Percentiles rank a stretch among this genome's conserved stretches.
phyloP scores from a whole-genome alignment of 1,140 invertebrate species.

The Heliconius himera region DNA sequence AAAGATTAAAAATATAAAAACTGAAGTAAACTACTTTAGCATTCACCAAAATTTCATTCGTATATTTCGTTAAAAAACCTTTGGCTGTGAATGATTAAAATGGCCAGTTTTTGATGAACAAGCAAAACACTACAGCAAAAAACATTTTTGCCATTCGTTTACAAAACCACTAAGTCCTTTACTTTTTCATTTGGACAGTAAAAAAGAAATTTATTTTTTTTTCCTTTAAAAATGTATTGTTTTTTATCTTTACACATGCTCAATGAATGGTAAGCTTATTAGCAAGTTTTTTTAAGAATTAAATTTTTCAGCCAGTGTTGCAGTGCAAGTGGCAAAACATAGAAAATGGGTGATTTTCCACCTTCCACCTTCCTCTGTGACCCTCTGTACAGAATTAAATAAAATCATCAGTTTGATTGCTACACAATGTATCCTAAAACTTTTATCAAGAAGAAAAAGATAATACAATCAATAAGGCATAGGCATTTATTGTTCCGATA shows the following conservation, averaged over 20 bases:
- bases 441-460: too few species aligned
- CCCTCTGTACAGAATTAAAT: too few species aligned
- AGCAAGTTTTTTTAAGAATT: too few species aligned
- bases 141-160: background rate
- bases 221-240: background rate
- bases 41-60: slow-evolving; percentile 1
- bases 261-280: too few species aligned
- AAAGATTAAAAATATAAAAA: background rate
- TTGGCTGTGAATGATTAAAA: background rate
- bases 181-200: background rate
- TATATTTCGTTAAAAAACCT: background rate
- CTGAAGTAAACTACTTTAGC: background rate
- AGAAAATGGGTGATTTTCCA: too few species aligned
- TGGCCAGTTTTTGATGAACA: slow-evolving; percentile 9
- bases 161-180: background rate
- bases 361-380: too few species aligned
- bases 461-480: too few species aligned
- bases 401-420: too few species aligned
- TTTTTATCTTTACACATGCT: background rate
- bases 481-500: too few species aligned
- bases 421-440: too few species aligned
- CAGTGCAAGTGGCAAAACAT: too few species aligned
- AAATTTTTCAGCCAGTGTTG: too few species aligned
- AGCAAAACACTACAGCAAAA: background rate
- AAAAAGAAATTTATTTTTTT: background rate